Evolutionary conservation across 2,888 invertebrate species (phyloP), one percentile per base, ranked within the genome.

Genomic region (Drosophila limbata): DNA sequence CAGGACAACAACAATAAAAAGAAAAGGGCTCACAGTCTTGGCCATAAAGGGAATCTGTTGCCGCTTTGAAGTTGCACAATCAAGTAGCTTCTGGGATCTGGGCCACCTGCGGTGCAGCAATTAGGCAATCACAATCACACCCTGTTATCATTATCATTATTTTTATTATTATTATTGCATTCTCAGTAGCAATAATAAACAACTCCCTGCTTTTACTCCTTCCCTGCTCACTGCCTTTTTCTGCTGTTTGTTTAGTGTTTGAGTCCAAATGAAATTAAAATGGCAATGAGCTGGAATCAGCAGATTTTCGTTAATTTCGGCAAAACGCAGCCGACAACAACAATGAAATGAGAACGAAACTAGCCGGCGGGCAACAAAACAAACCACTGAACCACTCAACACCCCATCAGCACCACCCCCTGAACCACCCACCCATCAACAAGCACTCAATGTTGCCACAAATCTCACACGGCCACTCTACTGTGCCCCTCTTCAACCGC

Each of bases 241-340:
- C 51, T 62, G 71, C 33, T 90, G 91, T 91, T 90, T 91, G 86
- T 88, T 90, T 90, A 90, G 87, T 82, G 81, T 88, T 68, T 62
- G 82, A 89, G 88, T 89, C 89, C 90, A 91, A 90, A 89, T 90
- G 87, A 92, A 92, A 91, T 92, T 91, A 90, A 91, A 87, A 91
- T 86, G 91, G 91, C 92, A 92, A 91, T 92, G 91, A 92, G 90
- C 91, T 92, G 92, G 92, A 92, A 92, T 92, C 92, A 92, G 92
- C 91, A 92, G 92, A 92, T 92, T 92, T 92, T 86, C 87, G 82
- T 88, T 89, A 87, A 91, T 86, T 90, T 89, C 74, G 59, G 53
- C 69, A 77, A 73, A 73, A 79, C 21, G 73, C 82, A 78, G 70
- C 60, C 71, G 69, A 70, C 39, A 66, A 45, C 61, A 67, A 51